Conservation (phyloP, 2,113 vertebrate species). For the Oenanthe melanoleuca region DNA sequence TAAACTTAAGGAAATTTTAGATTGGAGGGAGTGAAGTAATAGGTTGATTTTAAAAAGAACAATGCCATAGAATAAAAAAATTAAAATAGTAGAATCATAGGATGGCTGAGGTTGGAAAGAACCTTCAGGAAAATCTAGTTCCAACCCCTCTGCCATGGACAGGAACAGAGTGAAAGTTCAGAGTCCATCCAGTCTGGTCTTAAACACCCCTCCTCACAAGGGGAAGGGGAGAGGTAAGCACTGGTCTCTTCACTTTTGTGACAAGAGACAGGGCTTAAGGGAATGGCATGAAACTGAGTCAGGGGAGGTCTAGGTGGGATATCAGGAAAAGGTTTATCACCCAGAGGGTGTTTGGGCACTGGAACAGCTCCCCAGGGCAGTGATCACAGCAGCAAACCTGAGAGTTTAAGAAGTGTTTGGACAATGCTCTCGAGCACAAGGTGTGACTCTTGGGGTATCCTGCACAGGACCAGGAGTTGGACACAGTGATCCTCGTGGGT, state of each 20-base stretch:
- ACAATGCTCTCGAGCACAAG: neutral
- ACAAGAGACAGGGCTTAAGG: neutral
- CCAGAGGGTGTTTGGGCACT: neutral
- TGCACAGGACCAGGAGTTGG: neutral
- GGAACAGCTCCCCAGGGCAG: neutral
- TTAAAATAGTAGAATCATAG: neutral
- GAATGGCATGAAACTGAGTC: neutral
- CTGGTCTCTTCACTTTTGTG: neutral
- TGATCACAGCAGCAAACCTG: neutral
- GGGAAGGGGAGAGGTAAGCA: neutral
- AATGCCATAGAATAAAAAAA: neutral
- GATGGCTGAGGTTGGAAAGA: neutral
- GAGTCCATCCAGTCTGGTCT: neutral
- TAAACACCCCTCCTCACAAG: accelerated
- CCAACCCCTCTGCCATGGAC: neutral
- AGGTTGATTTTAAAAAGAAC: neutral
- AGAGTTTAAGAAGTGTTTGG: neutral
- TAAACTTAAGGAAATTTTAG: neutral
- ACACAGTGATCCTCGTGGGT: neutral
- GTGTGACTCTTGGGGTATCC: neutral
- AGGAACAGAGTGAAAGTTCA: too few relatives aligned
- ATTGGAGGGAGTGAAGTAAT: neutral
- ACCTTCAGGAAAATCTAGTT: neutral
- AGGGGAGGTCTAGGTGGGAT: neutral
- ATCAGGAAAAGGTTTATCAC: neutral